Evolutionary conservation across 2,113 vertebrate species (phyloP), one percentile per base, ranked within the genome.

Genomic region (Terrapene triunguis): DNA sequence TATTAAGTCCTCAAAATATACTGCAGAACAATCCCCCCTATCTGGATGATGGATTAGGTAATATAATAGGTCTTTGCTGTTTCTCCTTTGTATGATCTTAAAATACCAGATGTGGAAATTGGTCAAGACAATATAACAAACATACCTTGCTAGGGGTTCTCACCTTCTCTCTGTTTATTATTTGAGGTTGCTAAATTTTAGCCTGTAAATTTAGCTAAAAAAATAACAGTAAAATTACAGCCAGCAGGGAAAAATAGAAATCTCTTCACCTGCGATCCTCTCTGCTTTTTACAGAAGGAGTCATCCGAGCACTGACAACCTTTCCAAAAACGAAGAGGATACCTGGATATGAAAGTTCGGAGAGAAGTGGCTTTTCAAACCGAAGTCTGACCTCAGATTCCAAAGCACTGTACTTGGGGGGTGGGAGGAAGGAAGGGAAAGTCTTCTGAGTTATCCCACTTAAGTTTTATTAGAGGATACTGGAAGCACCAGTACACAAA

Each of bases 201-300:
- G 53, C 54, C 72, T 32, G 48, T n/a, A 44, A 47, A 7, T 78
- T 47, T 78, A 16, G 12, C 42, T 38, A n/a, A 47, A 76, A 76
- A 10, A 38, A 74, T 24, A 42, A 38, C 22, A 25, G 24, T 27
- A 44, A 16, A 76, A 59, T 54, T 42, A 21, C 14, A 81, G 38
- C 32, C 82, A 82, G 25, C 48, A 90, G 2, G 7, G 76, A 69
- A 84, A 91, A 38, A 13, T 25, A 82, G 42, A 84, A 65, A 4
- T 76, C 79, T 81, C 25, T 51, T 95, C 84, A 89, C 0, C 0
- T 62, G 0, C 38, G 0, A 3, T 91, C 81, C 93, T 29, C 79
- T 92, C 54, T 94, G 53, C 82, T 92, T 93, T 92, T 80, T 80
- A 94, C 94, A 98, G 97, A 88, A 97, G 80, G 50, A 95, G 79